Evolutionary conservation across 2,113 vertebrate species (phyloP).

Genomic region (Odontophorus gujanensis): DNA sequence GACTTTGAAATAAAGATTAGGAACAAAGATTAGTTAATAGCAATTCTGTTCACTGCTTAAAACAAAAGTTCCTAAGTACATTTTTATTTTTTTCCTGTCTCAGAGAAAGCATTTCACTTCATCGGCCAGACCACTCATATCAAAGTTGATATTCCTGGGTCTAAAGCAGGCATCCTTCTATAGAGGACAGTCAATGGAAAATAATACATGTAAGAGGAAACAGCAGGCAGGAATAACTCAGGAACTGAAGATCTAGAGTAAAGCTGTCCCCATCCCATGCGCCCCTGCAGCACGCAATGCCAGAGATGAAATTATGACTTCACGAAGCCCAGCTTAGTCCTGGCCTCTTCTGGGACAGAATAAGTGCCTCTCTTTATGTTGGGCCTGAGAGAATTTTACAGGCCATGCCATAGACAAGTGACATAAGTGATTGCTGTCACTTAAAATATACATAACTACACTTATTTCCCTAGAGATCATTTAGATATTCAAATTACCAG

Average conservation of each 20-base stretch:
- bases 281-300: not conserved
- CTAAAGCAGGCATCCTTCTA: not conserved
- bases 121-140: not conserved
- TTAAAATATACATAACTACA: slow-evolving; percentile 29
- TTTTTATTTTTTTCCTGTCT: not conserved
- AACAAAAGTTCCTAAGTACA: not conserved
- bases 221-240: not conserved
- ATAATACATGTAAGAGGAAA: not conserved
- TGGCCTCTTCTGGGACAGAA: not conserved
- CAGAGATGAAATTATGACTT: accelerated
- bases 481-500: slow-evolving; percentile 52
- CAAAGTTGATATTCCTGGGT: not conserved
- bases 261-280: not conserved
- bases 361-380: not conserved
- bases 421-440: not conserved
- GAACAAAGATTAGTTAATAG: not conserved
- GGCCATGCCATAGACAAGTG: not conserved
- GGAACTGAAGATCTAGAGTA: not conserved
- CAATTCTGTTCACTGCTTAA: not conserved
- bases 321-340: not conserved
- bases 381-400: not conserved
- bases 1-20: not conserved
- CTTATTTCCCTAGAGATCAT: slow-evolving; percentile 47
- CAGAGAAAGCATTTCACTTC: not conserved
- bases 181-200: not conserved